Conservation (phyloP, 2,113 vertebrate genomes). For the Piaya cayana region DNA sequence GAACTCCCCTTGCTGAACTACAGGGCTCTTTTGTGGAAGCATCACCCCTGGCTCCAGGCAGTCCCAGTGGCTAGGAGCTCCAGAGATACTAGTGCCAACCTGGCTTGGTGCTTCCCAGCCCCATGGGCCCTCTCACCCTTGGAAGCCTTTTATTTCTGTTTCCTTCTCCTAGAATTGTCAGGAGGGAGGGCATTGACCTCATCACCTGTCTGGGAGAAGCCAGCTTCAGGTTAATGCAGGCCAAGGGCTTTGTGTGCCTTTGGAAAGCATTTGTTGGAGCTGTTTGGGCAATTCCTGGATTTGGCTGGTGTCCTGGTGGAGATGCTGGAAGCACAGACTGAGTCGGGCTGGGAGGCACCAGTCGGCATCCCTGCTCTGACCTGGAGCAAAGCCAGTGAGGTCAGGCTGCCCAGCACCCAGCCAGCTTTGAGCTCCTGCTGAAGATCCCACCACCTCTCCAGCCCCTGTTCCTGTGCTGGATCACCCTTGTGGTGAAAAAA, state of each 20-base stretch:
- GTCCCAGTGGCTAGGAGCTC: not conserved
- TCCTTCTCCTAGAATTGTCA: not conserved
- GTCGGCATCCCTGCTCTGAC: not conserved
- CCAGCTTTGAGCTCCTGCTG: not conserved
- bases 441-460: not conserved
- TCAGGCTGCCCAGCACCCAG: not conserved
- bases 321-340: not conserved
- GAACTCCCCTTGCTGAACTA: not conserved
- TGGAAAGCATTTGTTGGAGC: not conserved
- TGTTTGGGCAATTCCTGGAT: conserved; percentile 29
- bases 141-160: not conserved
- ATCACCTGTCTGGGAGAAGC: conserved; percentile 3
- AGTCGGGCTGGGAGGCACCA: not conserved
- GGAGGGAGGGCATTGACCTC: not conserved
- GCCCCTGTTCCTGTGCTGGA: not conserved
- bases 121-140: not conserved
- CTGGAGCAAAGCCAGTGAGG: accelerated
- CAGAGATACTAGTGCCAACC: not conserved
- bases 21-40: not conserved
- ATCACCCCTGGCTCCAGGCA: accelerated
- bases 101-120: not conserved
- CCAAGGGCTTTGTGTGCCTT: not conserved
- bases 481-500: not conserved
- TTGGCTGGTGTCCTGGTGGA: conserved; percentile 22
- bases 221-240: not conserved